Evolutionary conservation across 2,888 invertebrate genomes (phyloP).

Genomic region (Cenopis cana): DNA sequence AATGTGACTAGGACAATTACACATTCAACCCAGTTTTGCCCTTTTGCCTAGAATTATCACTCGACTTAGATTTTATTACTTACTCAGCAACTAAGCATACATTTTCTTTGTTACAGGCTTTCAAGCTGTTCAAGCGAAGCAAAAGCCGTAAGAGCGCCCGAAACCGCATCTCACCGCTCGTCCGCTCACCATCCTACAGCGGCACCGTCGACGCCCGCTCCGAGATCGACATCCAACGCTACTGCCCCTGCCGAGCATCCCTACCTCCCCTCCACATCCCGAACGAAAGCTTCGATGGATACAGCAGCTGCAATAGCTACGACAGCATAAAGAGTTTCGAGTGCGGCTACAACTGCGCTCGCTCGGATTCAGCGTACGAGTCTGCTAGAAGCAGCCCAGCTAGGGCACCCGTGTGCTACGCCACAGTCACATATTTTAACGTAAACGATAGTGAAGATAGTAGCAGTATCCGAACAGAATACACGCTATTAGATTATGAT

Average conservation of each 20-base stretch:
- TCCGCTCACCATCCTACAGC: slow-evolving; percentile 73
- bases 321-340: slow-evolving; percentile 66
- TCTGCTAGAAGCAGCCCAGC: slow-evolving; percentile 74
- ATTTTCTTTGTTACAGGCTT: slow-evolving; percentile 68
- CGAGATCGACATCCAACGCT: slow-evolving; percentile 73
- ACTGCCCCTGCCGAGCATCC: slow-evolving; percentile 75
- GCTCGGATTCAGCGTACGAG: slow-evolving; percentile 79
- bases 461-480: slow-evolving; percentile 78
- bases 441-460: slow-evolving; percentile 79
- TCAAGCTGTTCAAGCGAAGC: slow-evolving; percentile 77
- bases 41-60: too few relatives aligned
- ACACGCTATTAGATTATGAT: slow-evolving; percentile 73
- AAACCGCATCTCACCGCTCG: slow-evolving; percentile 74
- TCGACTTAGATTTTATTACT: too few relatives aligned
- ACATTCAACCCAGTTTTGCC: too few relatives aligned
- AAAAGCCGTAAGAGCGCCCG: slow-evolving; percentile 67
- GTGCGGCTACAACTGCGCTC: slow-evolving; percentile 58
- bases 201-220: slow-evolving; percentile 76
- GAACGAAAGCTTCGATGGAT: slow-evolving; percentile 66
- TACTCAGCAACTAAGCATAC: too few relatives aligned
- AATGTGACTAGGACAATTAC: too few relatives aligned
- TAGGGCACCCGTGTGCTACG: slow-evolving; percentile 69
- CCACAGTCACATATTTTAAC: slow-evolving; percentile 78
- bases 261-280: slow-evolving; percentile 62
- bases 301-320: slow-evolving; percentile 73